phyloP scores from a whole-genome alignment of 2,888 invertebrate species.

The Brenthis hecate region DNA sequence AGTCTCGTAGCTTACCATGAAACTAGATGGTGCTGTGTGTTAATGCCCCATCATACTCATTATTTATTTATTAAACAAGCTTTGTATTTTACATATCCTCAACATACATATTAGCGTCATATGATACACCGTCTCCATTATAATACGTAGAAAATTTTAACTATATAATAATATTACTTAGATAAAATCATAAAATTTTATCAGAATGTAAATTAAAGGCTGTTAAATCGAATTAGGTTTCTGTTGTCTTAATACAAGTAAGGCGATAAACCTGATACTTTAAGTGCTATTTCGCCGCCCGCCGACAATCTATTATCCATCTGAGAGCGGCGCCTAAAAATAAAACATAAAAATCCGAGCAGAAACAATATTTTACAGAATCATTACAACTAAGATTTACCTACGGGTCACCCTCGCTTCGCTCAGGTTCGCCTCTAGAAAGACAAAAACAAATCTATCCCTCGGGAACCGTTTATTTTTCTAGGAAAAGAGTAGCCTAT shows the following conservation, averaged over 20 bases:
- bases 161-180: background rate
- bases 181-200: background rate
- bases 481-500: no score
- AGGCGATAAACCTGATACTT: constrained; percentile 26
- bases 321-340: background rate
- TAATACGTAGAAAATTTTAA: background rate
- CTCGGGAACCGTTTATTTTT: no score
- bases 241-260: constrained; percentile 11
- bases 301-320: constrained; percentile 9
- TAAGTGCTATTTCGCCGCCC: constrained; percentile 22
- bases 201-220: constrained; percentile 1
- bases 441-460: no score
- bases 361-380: background rate
- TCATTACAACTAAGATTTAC: no score
- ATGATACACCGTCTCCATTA: background rate
- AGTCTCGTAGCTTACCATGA: no score
- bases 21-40: no score
- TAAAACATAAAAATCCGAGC: constrained; percentile 5
- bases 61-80: no score
- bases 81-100: no score
- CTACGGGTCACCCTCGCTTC: no score
- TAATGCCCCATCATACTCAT: no score
- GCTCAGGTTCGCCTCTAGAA: no score
- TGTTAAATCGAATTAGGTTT: constrained; percentile 16
- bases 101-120: no score